Percentiles rank a stretch among this genome's conserved stretches.
Evolutionary conservation across 2,797 vertebrate genomes (phyloP).

Genomic region (Agapornis canus): DNA sequence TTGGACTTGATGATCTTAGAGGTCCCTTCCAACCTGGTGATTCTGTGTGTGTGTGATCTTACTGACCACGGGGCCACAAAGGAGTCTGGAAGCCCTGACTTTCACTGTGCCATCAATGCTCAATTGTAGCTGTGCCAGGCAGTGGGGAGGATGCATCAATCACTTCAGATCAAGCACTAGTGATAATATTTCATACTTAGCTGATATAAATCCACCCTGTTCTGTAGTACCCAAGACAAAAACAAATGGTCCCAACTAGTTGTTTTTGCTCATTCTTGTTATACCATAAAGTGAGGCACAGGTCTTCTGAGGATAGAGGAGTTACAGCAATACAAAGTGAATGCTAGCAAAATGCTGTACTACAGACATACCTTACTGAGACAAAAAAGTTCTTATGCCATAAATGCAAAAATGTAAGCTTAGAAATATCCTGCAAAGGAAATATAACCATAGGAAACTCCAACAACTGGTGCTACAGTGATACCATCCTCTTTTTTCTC

Average conservation of each 20-base stretch:
- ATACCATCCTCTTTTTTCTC: background rate
- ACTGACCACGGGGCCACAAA: background rate
- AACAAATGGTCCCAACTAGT: background rate
- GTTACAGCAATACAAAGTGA: background rate
- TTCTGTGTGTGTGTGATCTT: no score
- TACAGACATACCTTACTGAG: background rate
- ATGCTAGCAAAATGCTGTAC: background rate
- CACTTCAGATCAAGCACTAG: background rate
- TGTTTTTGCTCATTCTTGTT: background rate
- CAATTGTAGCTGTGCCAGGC: background rate
- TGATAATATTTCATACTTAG: background rate
- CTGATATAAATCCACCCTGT: background rate
- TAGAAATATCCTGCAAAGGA: slow-evolving; percentile 10
- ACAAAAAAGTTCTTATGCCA: background rate
- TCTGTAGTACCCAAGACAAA: background rate
- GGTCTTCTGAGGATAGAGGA: background rate
- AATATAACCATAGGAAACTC: background rate
- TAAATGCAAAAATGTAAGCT: background rate
- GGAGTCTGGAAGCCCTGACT: background rate
- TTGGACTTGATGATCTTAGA: no score
- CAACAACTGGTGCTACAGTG: background rate
- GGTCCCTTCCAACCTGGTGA: no score
- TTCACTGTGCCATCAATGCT: background rate
- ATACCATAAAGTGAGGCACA: background rate
- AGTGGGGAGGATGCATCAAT: rapidly evolving